Evolutionary conservation across 2,113 vertebrate genomes (phyloP).

Genomic region (Chaetorhynchus papuensis): DNA sequence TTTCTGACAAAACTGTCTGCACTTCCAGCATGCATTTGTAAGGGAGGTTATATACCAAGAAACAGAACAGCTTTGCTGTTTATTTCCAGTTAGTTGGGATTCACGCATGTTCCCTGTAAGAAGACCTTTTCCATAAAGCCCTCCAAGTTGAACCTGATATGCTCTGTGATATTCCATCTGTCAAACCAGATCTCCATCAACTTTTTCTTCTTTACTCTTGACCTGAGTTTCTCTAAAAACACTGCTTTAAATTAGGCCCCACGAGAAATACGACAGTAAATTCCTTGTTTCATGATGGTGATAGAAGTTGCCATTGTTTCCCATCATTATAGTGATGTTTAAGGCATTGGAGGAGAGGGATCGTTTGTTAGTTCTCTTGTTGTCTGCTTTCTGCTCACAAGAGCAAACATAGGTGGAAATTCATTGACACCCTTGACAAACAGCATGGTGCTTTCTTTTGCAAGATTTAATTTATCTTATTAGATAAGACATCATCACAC

Average conservation of each 20-base stretch:
- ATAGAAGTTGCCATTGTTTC: constrained; percentile 64
- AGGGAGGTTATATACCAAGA: neutral
- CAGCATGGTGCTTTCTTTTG: neutral
- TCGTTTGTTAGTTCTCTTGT: neutral
- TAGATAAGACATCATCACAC: neutral
- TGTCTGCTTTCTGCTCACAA: neutral
- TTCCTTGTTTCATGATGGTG: constrained; percentile 42
- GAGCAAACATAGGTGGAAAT: neutral
- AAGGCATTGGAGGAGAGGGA: neutral
- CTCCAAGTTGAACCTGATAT: neutral
- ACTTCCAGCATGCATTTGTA: neutral
- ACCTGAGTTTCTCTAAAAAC: constrained; percentile 65
- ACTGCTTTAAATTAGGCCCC: constrained; percentile 71
- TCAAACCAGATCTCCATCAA: constrained; percentile 64
- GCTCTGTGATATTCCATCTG: constrained; percentile 44
- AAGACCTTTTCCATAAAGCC: neutral
- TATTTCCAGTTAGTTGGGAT: neutral
- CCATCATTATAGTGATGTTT: constrained; percentile 33
- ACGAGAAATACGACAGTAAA: constrained; percentile 63
- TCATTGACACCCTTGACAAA: neutral
- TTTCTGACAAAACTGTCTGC: neutral
- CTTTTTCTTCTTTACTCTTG: constrained; percentile 49
- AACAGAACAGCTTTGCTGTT: neutral
- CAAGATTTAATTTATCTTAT: neutral
- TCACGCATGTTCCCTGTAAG: neutral